Percentiles rank a stretch among this genome's conserved stretches.
Conservation (phyloP, 2,888 invertebrate genomes). For the Lymantria dispar region DNA sequence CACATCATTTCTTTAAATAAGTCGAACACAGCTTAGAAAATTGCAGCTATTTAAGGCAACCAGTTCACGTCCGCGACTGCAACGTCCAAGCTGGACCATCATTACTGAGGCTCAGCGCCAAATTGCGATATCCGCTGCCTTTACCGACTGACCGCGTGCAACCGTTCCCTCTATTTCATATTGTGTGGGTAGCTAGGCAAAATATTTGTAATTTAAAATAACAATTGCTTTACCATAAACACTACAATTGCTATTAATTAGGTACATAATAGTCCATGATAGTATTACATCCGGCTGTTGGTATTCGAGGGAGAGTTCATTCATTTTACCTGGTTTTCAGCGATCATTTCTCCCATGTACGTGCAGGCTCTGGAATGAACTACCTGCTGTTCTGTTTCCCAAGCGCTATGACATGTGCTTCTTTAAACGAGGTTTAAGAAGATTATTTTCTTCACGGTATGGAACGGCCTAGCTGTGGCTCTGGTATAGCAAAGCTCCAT, state of each 20-base stretch:
- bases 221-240: slow-evolving; percentile 3
- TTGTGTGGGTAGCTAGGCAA: slow-evolving; percentile 21
- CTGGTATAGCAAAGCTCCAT: no score
- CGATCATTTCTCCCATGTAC: no score
- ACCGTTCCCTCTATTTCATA: not conserved
- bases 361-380: no score
- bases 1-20: slow-evolving; percentile 22
- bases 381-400: no score
- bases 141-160: slow-evolving; percentile 25
- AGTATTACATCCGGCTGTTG: not conserved
- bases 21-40: slow-evolving; percentile 27
- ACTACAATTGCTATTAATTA: not conserved
- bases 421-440: no score
- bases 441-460: no score
- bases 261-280: not conserved
- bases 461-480: no score
- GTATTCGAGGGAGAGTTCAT: no score
- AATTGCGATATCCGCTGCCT: slow-evolving; percentile 70
- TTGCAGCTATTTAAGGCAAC: slow-evolving; percentile 41
- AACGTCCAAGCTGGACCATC: slow-evolving; percentile 48
- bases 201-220: slow-evolving; percentile 26
- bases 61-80: slow-evolving; percentile 62
- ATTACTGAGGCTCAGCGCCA: slow-evolving; percentile 66
- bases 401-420: no score
- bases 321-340: no score